phyloP scores from a whole-genome alignment of 2,797 vertebrate species.

The Gymnoscopelus braueri region DNA sequence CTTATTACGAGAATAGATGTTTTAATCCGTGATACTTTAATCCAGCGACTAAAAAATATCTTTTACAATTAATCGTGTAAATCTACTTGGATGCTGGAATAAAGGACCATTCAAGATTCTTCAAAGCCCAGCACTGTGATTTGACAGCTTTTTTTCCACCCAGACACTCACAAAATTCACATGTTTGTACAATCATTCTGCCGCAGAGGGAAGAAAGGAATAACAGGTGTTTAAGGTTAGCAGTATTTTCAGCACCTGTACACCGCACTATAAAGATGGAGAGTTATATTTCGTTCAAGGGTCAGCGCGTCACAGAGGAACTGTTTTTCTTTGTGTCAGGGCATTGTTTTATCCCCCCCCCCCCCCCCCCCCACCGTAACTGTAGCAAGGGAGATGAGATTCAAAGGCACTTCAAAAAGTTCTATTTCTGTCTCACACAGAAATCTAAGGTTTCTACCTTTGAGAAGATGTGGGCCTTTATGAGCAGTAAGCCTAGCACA shows the following conservation, averaged over 20 bases:
- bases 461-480: conserved; percentile 99
- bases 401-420: conserved; percentile 22
- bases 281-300: conserved; percentile 46
- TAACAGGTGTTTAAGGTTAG: conserved; percentile 52
- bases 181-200: conserved; percentile 43
- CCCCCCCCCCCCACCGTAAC: conserved; percentile 12
- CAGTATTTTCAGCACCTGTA: conserved; percentile 46
- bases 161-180: conserved; percentile 37
- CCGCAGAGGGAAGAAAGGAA: conserved; percentile 34
- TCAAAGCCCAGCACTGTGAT: conserved; percentile 30
- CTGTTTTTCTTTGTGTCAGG: conserved; percentile 12
- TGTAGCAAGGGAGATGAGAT: conserved; percentile 28
- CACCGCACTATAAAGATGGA: conserved; percentile 38
- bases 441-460: conserved; percentile 99
- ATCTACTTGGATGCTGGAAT: conserved; percentile 39
- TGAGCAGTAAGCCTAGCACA: conserved; percentile 95
- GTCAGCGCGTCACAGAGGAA: conserved; percentile 22
- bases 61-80: conserved; percentile 45
- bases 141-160: conserved; percentile 47
- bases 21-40: conserved; percentile 57
- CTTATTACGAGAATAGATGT: conserved; percentile 58
- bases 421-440: conserved; percentile 72
- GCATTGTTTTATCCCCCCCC: conserved; percentile 30
- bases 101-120: conserved; percentile 33
- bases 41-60: conserved; percentile 53